A percentile compares a stretch with the other conserved stretches of the same genome.
Evolutionary conservation across 1,140 invertebrate genomes (phyloP).

Genomic region (Campoletis sonorensis): DNA sequence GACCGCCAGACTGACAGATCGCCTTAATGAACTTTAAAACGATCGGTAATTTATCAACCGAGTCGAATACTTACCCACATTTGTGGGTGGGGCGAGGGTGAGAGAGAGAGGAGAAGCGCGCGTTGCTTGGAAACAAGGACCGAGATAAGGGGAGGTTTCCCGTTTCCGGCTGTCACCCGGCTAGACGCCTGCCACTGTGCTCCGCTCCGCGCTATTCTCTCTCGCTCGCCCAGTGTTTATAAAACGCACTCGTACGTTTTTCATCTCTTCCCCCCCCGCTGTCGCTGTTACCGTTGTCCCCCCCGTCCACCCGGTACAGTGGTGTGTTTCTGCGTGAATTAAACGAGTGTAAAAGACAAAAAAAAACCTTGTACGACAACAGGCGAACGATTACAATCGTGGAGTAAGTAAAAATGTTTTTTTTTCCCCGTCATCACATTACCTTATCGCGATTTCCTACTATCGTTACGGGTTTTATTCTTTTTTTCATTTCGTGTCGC

Average conservation of each 20-base stretch:
- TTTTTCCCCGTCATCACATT: background rate
- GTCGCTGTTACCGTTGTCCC: background rate
- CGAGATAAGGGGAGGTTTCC: conserved; percentile 61
- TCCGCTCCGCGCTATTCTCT: conserved; percentile 30
- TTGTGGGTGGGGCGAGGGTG: conserved; percentile 48
- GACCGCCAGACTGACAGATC: too few species aligned
- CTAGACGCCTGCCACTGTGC: conserved; percentile 57
- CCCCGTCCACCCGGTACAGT: background rate
- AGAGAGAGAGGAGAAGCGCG: conserved; percentile 17
- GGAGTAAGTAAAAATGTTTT: too few species aligned
- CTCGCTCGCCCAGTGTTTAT: conserved; percentile 44
- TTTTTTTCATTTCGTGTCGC: background rate
- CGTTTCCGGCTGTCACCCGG: conserved; percentile 67
- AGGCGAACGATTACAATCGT: too few species aligned
- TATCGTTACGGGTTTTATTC: too few species aligned
- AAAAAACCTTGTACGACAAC: too few species aligned
- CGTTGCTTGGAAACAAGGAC: conserved; percentile 44
- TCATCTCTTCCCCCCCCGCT: background rate
- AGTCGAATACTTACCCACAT: conserved; percentile 13
- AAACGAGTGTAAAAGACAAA: too few species aligned
- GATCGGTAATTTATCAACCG: conserved; percentile 43
- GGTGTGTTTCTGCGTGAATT: too few species aligned
- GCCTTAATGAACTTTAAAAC: too few species aligned
- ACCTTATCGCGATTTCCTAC: background rate
- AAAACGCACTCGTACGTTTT: conserved; percentile 32